phyloP scores from a whole-genome alignment of 2,113 vertebrate genomes.

The Bubo bubo region DNA sequence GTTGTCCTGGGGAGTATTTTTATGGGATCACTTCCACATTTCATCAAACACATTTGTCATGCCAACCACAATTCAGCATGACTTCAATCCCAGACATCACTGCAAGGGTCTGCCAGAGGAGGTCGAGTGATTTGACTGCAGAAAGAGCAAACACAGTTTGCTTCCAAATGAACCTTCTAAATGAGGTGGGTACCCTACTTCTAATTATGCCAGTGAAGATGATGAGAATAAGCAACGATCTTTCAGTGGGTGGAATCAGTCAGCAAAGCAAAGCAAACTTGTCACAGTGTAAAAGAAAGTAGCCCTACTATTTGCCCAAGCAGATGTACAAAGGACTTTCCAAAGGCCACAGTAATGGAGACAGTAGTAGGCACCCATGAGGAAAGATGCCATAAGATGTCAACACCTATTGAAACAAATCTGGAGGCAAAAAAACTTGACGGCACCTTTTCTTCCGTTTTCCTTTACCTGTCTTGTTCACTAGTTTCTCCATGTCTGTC shows the following conservation, averaged over 20 bases:
- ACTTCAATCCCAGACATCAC: not conserved
- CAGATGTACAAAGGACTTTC: not conserved
- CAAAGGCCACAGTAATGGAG: not conserved
- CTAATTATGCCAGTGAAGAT: not conserved
- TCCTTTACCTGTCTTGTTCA: not conserved
- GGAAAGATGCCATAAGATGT: not conserved
- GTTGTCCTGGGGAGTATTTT: not conserved
- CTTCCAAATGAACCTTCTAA: not conserved
- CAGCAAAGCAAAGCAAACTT: not conserved
- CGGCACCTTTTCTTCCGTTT: not conserved
- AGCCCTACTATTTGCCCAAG: not conserved
- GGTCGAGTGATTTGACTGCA: not conserved
- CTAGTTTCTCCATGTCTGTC: not conserved
- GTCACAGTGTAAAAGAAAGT: not conserved
- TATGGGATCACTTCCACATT: not conserved
- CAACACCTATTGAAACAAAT: not conserved
- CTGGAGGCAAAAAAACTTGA: fast-evolving
- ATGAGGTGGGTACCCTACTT: not conserved
- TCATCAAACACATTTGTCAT: not conserved
- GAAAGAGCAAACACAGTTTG: not conserved
- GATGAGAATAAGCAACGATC: not conserved
- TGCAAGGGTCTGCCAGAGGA: not conserved
- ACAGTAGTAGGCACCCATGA: fast-evolving
- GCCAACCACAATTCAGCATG: not conserved
- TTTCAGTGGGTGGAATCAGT: not conserved